Percentiles rank a stretch among this genome's conserved stretches.
Evolutionary conservation across 2,797 vertebrate genomes (phyloP).

Genomic region (Cirrhinus molitorella): DNA sequence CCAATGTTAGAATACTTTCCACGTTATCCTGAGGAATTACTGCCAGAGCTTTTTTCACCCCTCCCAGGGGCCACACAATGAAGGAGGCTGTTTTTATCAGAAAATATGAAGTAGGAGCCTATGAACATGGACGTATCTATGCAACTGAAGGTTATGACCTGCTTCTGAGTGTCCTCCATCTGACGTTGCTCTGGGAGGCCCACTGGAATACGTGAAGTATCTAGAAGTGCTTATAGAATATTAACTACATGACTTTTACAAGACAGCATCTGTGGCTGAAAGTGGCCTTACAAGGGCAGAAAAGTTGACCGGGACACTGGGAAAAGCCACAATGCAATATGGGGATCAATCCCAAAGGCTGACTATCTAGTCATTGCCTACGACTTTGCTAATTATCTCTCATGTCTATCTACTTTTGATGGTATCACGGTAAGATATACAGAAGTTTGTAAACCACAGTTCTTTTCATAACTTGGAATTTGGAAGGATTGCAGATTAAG

Average conservation of each 20-base stretch:
- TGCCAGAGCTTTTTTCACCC: neutral
- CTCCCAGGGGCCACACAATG: neutral
- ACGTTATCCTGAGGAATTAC: constrained; percentile 9
- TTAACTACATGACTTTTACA: neutral
- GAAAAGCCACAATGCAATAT: neutral
- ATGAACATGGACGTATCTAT: neutral
- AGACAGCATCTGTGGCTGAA: neutral
- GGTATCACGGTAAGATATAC: neutral
- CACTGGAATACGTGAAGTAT: neutral
- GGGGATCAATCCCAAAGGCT: neutral
- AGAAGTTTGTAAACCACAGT: neutral
- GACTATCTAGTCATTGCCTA: neutral
- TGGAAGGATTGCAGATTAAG: no score
- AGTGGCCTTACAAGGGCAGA: neutral
- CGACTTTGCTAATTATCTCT: neutral
- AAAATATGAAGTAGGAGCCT: neutral
- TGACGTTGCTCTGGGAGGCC: neutral
- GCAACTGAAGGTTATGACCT: neutral
- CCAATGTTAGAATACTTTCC: constrained; percentile 22
- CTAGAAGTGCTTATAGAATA: neutral
- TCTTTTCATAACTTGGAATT: neutral
- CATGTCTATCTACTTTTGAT: neutral
- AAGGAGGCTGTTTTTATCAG: neutral
- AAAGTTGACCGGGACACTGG: neutral
- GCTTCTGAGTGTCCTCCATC: neutral